Conservation (phyloP, 2,113 vertebrate species). For the Athene cunicularia region DNA sequence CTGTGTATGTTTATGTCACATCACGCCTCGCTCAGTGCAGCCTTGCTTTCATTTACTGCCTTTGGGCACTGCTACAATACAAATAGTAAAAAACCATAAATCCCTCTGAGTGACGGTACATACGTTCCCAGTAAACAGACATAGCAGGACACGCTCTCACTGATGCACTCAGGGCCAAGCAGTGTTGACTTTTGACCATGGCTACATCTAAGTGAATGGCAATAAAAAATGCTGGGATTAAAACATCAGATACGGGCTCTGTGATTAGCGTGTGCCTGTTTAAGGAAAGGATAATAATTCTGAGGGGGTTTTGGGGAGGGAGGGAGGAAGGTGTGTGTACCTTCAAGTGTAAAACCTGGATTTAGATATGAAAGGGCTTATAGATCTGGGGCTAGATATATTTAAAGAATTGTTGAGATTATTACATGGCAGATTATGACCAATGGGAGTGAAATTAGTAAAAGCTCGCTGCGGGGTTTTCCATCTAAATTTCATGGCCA, state of each 20-base stretch:
- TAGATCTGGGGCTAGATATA: background rate
- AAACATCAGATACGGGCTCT: background rate
- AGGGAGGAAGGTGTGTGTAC: background rate
- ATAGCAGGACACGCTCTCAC: background rate
- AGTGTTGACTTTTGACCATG: background rate
- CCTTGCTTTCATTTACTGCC: background rate
- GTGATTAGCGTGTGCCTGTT: accelerated
- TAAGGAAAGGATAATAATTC: background rate
- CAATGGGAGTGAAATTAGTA: background rate
- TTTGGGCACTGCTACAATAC: background rate
- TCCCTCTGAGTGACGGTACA: too few species aligned
- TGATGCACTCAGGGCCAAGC: background rate
- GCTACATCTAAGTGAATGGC: background rate
- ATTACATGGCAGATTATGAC: background rate
- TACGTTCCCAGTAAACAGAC: background rate
- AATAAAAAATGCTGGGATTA: background rate
- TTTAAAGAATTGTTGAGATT: background rate
- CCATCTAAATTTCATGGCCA: background rate
- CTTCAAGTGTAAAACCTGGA: background rate
- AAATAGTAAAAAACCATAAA: background rate
- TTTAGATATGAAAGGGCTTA: accelerated
- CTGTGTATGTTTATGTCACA: background rate
- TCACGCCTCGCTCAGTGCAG: too few species aligned
- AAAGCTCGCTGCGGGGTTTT: background rate
- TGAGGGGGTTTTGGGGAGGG: accelerated